Base-by-base conservation (phyloP, 2,113 vertebrate species). In the Cephalopterus ornatus region DNA sequence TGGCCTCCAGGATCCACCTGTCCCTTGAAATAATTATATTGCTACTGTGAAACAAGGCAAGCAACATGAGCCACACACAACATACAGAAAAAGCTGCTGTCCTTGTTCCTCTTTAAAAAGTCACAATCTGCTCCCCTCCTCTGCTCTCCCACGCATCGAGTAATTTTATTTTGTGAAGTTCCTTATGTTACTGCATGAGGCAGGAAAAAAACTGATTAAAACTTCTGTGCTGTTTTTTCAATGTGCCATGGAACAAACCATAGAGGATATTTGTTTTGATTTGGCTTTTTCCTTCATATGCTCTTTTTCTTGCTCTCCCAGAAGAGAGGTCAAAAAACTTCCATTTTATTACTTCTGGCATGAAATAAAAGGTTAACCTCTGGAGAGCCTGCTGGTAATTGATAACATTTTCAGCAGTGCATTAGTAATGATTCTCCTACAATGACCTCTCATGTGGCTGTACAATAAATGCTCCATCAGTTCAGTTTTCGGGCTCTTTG, bases 51-150 rank as follows among this genome's bases (percentile, higher is more conserved):
- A 88, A 55, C 46, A 62, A 93, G 76, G 62, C 63, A 94, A 75
- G 41, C 8, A 7, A 33, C 11, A 9, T 49, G 6, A 77, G 28
- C 65, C 28, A 6, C 61, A 52, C 33, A 72, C 62, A 61, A 37
- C 59, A 46, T n/a, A 39, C 42, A 61, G 7, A 82, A 87, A 80
- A 90, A 83, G 33, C 82, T 88, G 59, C 83, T 52, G 56, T 88
- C 88, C 95, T 86, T 74, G 90, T 90, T 94, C 85, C 18, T 83
- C 67, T 81, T 81, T 78, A 85, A 95, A 97, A 95, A 96, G 89
- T 92, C 91, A 87, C 96, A 96, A 75, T 96, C 96, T 97, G 93
- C 80, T 95, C n/a, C 59, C 33, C 52, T 96, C 86, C 89, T 95
- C 89, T 96, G 70, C 86, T 83, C 56, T 96, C 96, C 95, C 73